Percentiles rank a stretch among this genome's conserved stretches.
Evolutionary conservation across 2,888 invertebrate species (phyloP).

Genomic region (Platycnemis pennipes): DNA sequence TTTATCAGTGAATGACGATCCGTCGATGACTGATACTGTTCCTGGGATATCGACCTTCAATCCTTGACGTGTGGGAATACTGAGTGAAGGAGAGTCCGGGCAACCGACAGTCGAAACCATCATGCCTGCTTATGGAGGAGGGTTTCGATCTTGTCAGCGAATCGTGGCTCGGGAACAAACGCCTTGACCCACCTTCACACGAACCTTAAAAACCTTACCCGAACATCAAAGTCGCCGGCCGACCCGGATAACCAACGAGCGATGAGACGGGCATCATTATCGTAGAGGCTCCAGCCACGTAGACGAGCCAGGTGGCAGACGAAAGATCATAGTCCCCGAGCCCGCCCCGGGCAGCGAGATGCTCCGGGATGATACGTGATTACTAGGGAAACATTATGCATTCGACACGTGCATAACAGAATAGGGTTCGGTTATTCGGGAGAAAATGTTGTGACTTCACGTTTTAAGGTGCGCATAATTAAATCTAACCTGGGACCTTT

Average conservation of each 20-base stretch:
- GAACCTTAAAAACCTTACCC: not conserved
- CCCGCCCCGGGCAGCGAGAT: not conserved
- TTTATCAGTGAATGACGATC: not conserved
- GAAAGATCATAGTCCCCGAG: not conserved
- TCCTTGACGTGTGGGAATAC: not conserved
- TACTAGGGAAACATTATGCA: not conserved
- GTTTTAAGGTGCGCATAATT: too few species aligned
- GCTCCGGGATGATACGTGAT: not conserved
- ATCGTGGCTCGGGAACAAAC: not conserved
- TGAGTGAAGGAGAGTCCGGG: not conserved
- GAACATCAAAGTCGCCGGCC: not conserved
- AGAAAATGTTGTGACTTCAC: not conserved
- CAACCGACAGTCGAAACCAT: not conserved
- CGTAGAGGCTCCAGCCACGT: not conserved
- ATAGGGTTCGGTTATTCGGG: not conserved
- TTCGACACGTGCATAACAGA: not conserved
- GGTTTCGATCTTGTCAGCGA: not conserved
- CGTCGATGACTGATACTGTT: not conserved
- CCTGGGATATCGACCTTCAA: not conserved
- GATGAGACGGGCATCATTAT: not conserved
- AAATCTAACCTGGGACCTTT: too few species aligned
- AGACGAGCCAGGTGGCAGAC: not conserved
- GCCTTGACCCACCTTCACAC: not conserved
- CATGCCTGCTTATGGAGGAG: not conserved
- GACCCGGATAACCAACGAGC: not conserved